Percentiles rank a stretch among this genome's conserved stretches.
phyloP scores from a whole-genome alignment of 1,140 invertebrate species.

The Drosophila melanogaster region DNA sequence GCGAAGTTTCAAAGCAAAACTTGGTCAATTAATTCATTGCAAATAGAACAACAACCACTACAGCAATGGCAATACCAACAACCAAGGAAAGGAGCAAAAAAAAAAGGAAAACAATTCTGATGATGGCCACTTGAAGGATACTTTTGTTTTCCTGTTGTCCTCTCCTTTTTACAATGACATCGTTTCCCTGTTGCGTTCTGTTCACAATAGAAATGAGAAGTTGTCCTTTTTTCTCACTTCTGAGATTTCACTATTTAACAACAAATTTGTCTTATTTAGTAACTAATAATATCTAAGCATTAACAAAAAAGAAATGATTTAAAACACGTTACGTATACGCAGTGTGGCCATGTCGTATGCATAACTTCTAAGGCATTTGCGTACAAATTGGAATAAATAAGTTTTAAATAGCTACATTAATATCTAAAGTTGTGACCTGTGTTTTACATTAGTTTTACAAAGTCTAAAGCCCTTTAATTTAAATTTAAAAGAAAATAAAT shows the following conservation, averaged over 20 bases:
- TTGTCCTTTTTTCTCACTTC: background rate
- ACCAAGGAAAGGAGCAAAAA: conserved; percentile 16
- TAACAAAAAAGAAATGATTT: background rate
- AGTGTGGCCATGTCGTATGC: background rate
- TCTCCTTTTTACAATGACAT: conserved; percentile 10
- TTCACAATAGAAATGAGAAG: background rate
- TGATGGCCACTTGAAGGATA: conserved; percentile 51
- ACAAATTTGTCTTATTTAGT: no score
- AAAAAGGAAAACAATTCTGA: conserved; percentile 35
- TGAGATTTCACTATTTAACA: no score
- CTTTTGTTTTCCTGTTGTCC: conserved; percentile 33
- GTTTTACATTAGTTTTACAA: background rate
- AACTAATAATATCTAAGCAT: no score
- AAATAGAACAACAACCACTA: conserved; percentile 22
- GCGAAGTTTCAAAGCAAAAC: conserved; percentile 51
- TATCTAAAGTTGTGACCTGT: background rate
- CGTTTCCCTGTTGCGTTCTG: conserved; percentile 43
- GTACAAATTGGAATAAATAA: no score
- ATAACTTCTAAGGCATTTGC: background rate
- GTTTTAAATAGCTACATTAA: no score
- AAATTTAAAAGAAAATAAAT: background rate
- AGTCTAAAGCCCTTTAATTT: background rate
- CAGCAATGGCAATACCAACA: conserved; percentile 13
- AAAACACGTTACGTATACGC: background rate
- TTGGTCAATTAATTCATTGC: conserved; percentile 69